Conservation (phyloP, 1,140 invertebrate genomes). For the Trichomalopsis sarcophagae region DNA sequence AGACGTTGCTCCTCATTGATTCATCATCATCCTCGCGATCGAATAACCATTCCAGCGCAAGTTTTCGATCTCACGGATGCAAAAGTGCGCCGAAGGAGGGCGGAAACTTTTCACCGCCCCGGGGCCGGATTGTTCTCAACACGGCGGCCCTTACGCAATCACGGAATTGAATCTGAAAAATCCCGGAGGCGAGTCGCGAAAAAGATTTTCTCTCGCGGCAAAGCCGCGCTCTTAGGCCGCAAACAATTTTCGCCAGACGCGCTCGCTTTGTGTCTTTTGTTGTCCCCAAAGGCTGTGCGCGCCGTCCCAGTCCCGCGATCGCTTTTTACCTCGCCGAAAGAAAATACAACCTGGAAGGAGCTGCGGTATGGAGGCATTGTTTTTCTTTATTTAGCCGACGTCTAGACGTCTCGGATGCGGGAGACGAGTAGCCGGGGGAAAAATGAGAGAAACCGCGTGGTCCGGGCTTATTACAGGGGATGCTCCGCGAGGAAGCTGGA, state of each 20-base stretch:
- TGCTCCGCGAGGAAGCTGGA: too few relatives aligned
- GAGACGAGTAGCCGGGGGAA: too few relatives aligned
- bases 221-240: not conserved
- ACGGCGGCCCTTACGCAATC: slow-evolving; percentile 55
- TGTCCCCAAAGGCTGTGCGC: not conserved
- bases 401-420: too few relatives aligned
- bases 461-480: too few relatives aligned
- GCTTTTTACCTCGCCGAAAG: not conserved
- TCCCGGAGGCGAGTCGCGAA: slow-evolving; percentile 15
- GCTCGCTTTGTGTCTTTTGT: not conserved
- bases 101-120: slow-evolving; percentile 50
- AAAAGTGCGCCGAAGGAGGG: slow-evolving; percentile 18
- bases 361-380: too few relatives aligned
- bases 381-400: too few relatives aligned
- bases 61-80: not conserved
- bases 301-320: not conserved
- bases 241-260: slow-evolving; percentile 17
- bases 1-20: too few relatives aligned
- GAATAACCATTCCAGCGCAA: too few relatives aligned
- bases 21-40: too few relatives aligned
- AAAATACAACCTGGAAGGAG: too few relatives aligned
- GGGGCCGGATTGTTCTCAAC: slow-evolving; percentile 51
- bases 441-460: too few relatives aligned
- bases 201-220: not conserved
- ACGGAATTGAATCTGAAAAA: slow-evolving; percentile 58